phyloP scores from a whole-genome alignment of 2,888 invertebrate genomes.

The Ariolimax columbianus region DNA sequence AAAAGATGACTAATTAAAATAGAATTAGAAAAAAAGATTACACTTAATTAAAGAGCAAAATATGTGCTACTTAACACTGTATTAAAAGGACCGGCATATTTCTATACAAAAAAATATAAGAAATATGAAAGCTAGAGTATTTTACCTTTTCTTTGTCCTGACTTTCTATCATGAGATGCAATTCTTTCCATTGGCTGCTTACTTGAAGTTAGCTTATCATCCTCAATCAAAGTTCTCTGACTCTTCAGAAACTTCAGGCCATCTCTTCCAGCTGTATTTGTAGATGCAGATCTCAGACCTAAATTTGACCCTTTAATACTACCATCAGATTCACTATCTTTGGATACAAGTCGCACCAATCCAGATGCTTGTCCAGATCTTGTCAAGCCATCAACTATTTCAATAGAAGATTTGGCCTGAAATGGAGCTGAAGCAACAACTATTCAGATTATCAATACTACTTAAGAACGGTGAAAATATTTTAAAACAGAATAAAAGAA shows the following conservation, averaged over 20 bases:
- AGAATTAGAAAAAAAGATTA: no score
- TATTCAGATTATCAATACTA: neutral
- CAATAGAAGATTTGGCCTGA: constrained; percentile 58
- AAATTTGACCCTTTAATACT: constrained; percentile 53
- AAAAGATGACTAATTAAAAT: no score
- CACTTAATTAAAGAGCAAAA: no score
- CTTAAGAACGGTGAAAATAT: neutral
- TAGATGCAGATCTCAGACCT: constrained; percentile 47
- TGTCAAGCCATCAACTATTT: constrained; percentile 64
- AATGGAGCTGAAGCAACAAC: neutral
- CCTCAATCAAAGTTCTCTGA: constrained; percentile 44
- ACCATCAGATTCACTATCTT: constrained; percentile 65
- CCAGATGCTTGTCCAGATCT: constrained; percentile 56
- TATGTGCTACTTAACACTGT: no score
- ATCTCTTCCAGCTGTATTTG: constrained; percentile 53
- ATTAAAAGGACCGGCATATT: no score
- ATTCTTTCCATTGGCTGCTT: constrained; percentile 11
- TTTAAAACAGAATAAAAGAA: no score
- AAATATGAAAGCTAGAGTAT: no score
- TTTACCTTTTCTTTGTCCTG: neutral
- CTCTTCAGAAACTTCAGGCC: constrained; percentile 56
- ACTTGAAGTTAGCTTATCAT: constrained; percentile 18
- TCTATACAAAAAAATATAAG: no score
- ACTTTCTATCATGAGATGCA: constrained; percentile 19
- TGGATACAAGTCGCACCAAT: constrained; percentile 4